A percentile compares a stretch with the other conserved stretches of the same genome.
These are phyloP conservation scores for Mesocricetus auratus DNA, from an alignment of 2,113 vertebrate species.

Conservation along the genomic window DNA sequence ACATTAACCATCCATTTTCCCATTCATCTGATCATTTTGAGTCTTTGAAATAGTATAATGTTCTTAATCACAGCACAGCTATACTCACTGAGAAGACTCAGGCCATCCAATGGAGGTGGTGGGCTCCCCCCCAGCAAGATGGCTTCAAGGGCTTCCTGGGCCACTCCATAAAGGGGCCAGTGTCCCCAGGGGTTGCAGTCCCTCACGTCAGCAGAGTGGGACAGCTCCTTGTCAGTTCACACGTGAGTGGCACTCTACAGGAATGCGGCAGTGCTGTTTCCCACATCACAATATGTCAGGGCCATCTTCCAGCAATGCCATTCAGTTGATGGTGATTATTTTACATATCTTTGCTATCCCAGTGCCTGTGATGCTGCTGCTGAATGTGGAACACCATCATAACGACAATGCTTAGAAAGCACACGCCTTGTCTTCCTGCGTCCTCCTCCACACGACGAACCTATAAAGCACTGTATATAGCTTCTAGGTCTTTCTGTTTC, in stretches of 20 bases:
- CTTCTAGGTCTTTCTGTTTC: background rate
- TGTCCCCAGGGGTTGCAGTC: background rate
- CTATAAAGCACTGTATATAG: background rate
- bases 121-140: background rate
- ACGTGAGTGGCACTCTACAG: accelerated
- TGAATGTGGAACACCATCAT: background rate
- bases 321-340: background rate
- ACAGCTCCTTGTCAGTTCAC: background rate
- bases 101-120: background rate
- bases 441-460: background rate
- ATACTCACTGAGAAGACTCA: background rate
- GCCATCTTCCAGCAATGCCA: conserved; percentile 9
- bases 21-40: conserved; percentile 37
- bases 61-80: conserved; percentile 55
- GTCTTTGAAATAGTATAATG: conserved; percentile 66
- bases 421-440: background rate
- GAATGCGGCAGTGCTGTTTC: background rate
- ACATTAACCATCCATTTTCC: conserved; percentile 64
- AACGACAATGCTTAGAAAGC: background rate
- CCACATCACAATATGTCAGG: background rate
- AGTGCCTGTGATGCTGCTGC: background rate
- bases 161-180: background rate
- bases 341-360: conserved; percentile 33
- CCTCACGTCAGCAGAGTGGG: background rate
- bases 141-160: background rate